A percentile compares a stretch with the other conserved stretches of the same genome.
Evolutionary conservation across 2,113 vertebrate genomes (phyloP).

Genomic region (Urocitellus parryii): DNA sequence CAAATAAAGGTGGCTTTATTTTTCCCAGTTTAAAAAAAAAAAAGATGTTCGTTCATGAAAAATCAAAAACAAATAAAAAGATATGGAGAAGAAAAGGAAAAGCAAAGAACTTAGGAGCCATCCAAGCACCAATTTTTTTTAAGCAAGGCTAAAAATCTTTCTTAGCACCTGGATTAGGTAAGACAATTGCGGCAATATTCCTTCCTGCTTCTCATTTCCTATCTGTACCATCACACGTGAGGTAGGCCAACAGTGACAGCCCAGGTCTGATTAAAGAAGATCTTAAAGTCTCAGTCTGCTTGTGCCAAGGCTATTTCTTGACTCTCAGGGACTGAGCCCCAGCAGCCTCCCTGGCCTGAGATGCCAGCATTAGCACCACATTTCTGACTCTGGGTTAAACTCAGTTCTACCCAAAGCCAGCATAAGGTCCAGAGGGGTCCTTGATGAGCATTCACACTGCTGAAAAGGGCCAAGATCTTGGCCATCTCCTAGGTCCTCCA

Average conservation of each 20-base stretch:
- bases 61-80: not conserved
- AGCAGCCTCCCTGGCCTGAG: not conserved
- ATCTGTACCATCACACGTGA: not conserved
- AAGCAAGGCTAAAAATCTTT: not conserved
- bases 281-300: not conserved
- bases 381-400: not conserved
- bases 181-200: not conserved
- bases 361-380: not conserved
- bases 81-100: not conserved
- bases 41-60: conserved; percentile 8
- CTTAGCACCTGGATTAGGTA: not conserved
- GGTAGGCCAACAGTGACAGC: not conserved
- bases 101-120: not conserved
- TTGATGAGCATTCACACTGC: not conserved
- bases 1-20: conserved; percentile 2
- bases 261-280: not conserved
- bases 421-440: accelerated
- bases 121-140: not conserved
- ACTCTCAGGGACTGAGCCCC: too few species aligned
- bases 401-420: not conserved
- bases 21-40: not conserved
- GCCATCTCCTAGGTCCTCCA: accelerated
- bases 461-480: not conserved
- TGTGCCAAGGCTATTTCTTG: not conserved
- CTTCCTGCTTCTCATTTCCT: not conserved